Evolutionary conservation across 2,888 invertebrate species (phyloP), one percentile per base, ranked within the genome.

Genomic region (Tridacna crocea): DNA sequence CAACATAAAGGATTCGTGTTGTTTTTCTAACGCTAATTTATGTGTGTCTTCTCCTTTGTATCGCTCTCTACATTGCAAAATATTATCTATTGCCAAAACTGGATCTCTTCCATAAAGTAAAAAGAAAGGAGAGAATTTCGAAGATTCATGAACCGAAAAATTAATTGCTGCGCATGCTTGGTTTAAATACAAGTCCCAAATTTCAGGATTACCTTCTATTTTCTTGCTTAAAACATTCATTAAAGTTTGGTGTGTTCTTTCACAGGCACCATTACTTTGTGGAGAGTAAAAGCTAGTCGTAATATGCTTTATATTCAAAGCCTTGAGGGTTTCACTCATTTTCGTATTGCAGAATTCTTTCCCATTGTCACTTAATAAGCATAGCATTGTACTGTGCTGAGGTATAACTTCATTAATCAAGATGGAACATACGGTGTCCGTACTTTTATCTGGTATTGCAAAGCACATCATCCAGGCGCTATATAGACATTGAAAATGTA

Each of bases 101-200:
- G 68, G 70, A 22, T 82, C 80, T 24, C 78, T 68, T 19, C 60
- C 72, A 48, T 85, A 85, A 17, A 85, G 26, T 19, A 83, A 36
- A 36, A 47, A 77, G 63, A n/a, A n/a, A n/a, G 79, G 82, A 22
- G 86, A 79, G 3, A 75, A 75, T 61, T 63, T 66, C 6, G 78
- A 55, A n/a, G 77, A 78, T 72, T 84, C 76, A 74, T 77, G 79
- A 10, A 58, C 75, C 48, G 65, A 78, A 47, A 81, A 81, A 17
- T 78, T 74, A 17, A 84, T 66, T 22, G 79, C 79, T 26, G 77
- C 81, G 26, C 72, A 36, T 60, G 79, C 75, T 66, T 84, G 79
- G 24, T 72, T 73, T n/a, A 85, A 72, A 66, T 24, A 75, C 4
- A 82, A 46, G 63, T 85, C 82, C 80, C 82, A 85, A n/a, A 73